A percentile compares a stretch with the other conserved stretches of the same genome.
These are phyloP conservation scores for Dendrophyllia cribrosa DNA, from an alignment of 64 coral and sea anemone genomes.

Conservation along the genomic window DNA sequence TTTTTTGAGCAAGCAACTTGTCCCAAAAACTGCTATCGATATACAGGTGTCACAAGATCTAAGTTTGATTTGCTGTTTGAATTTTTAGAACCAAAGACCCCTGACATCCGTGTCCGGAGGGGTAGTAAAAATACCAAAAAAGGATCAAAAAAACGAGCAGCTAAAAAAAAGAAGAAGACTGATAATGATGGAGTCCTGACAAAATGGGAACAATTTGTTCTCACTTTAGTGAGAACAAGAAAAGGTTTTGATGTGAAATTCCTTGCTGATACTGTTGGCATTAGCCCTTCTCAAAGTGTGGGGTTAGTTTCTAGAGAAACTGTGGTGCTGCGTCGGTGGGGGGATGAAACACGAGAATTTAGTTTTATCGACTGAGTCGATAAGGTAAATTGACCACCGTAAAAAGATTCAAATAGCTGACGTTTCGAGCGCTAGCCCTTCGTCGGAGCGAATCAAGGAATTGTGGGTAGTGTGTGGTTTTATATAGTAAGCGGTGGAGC, in stretches of 20 bases:
- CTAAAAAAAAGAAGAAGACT: neutral
- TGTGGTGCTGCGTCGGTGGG: no score
- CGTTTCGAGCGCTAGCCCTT: no score
- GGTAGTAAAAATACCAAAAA: slow-evolving; percentile 42
- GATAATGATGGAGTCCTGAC: neutral
- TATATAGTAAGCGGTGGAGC: no score
- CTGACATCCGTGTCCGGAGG: slow-evolving; percentile 28
- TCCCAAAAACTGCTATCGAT: slow-evolving; percentile 49
- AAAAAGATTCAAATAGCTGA: no score
- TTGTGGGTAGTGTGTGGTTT: no score
- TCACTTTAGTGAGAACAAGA: slow-evolving; percentile 61
- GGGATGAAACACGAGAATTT: no score
- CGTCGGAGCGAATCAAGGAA: no score
- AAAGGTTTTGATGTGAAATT: slow-evolving; percentile 68
- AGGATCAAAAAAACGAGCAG: neutral
- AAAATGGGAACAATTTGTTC: slow-evolving; percentile 33
- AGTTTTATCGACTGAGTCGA: no score
- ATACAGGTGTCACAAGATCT: slow-evolving; percentile 13
- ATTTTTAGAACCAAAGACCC: slow-evolving; percentile 42
- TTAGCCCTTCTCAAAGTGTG: no score
- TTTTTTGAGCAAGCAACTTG: slow-evolving; percentile 51
- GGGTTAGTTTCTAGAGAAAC: no score
- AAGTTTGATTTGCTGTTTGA: slow-evolving; percentile 32
- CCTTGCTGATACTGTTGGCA: slow-evolving; percentile 66
- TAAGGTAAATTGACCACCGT: no score